These are phyloP conservation scores for Papilio elwesi DNA, from an alignment of 2,888 invertebrate genomes.

Conservation along the genomic window DNA sequence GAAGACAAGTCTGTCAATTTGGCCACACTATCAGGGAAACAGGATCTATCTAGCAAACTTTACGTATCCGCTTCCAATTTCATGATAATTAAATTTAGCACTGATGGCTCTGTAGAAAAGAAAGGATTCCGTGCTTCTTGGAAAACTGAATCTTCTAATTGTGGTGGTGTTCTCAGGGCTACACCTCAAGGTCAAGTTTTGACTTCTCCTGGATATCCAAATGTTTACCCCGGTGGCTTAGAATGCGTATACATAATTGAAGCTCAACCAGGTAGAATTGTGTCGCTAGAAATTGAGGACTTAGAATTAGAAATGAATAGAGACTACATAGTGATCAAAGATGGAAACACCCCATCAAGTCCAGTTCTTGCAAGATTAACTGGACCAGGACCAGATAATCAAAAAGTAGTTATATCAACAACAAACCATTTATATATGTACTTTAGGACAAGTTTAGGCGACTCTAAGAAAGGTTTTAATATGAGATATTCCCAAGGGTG, in stretches of 20 bases:
- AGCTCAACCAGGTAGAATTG: conserved; percentile 95
- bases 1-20: conserved; percentile 96
- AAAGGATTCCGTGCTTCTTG: conserved; percentile 97
- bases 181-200: conserved; percentile 95
- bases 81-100: conserved; percentile 98
- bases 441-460: conserved; percentile 95
- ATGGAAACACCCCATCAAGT: conserved; percentile 94
- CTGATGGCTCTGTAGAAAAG: conserved; percentile 96
- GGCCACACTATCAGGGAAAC: conserved; percentile 96
- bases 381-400: conserved; percentile 90
- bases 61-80: conserved; percentile 98
- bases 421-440: conserved; percentile 95
- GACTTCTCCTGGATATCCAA: conserved; percentile 96
- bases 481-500: conserved; percentile 92
- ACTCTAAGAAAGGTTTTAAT: conserved; percentile 95
- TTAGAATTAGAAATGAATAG: conserved; percentile 91
- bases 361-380: conserved; percentile 93
- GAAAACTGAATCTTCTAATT: conserved; percentile 97
- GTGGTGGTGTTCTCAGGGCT: conserved; percentile 94
- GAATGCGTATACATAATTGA: conserved; percentile 97
- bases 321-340: conserved; percentile 95
- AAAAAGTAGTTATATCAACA: conserved; percentile 94
- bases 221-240: conserved; percentile 96
- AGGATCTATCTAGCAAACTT: conserved; percentile 91
- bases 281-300: conserved; percentile 96